phyloP scores from a whole-genome alignment of 2,888 invertebrate genomes.

The Tromatobia lineatoria region DNA sequence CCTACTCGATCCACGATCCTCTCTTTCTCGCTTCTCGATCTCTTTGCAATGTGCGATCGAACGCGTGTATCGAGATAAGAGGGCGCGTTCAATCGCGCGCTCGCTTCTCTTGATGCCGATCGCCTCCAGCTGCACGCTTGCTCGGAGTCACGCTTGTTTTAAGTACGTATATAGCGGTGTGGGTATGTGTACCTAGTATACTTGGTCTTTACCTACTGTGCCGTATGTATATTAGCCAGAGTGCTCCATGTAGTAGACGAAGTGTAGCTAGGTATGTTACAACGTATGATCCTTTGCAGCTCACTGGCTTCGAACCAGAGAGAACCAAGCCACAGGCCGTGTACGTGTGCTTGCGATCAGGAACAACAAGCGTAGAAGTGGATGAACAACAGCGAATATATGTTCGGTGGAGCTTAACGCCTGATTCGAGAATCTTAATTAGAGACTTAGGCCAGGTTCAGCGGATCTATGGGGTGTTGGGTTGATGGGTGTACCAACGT shows the following conservation, averaged over 20 bases:
- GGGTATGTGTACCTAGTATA: neutral
- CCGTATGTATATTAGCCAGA: conserved; percentile 20
- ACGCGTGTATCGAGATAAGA: conserved; percentile 70
- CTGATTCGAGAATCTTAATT: conserved; percentile 38
- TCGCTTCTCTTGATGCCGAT: conserved; percentile 50
- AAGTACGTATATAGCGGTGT: conserved; percentile 25
- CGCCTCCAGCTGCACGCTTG: conserved; percentile 62
- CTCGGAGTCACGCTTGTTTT: conserved; percentile 68
- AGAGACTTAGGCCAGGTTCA: conserved; percentile 20
- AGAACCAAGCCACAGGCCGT: conserved; percentile 27
- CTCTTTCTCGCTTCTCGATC: conserved; percentile 41
- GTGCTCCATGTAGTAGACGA: conserved; percentile 10
- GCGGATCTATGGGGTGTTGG: neutral
- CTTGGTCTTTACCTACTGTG: neutral
- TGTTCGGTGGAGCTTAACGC: conserved; percentile 26
- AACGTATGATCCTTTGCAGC: conserved; percentile 56
- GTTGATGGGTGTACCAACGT: neutral
- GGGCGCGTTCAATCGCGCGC: conserved; percentile 43
- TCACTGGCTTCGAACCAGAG: conserved; percentile 51
- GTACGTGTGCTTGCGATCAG: conserved; percentile 1
- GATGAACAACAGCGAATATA: conserved; percentile 26
- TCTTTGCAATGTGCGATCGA: conserved; percentile 75
- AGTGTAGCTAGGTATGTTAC: conserved; percentile 25
- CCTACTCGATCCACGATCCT: conserved; percentile 46
- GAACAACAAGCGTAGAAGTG: conserved; percentile 11